Percentiles rank a stretch among this genome's conserved stretches.
Conservation (phyloP, 2,888 invertebrate genomes). For the Amaurobius ferox region DNA sequence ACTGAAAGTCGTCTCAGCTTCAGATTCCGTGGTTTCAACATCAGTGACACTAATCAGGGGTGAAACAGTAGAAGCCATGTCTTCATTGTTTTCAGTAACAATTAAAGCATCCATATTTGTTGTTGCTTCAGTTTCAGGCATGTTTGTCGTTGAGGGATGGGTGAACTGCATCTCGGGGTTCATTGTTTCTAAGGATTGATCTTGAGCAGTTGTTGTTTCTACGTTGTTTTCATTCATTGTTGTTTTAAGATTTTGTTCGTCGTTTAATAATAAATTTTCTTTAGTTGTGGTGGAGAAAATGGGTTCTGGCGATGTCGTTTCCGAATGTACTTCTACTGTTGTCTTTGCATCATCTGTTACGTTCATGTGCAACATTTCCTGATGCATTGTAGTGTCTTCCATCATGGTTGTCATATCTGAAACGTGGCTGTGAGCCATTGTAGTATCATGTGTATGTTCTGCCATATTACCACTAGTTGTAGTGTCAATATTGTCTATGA, state of each 20-base stretch:
- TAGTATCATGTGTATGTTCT: background rate
- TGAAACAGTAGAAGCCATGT: background rate
- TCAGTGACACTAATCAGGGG: background rate
- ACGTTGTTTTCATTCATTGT: background rate
- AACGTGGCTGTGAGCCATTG: background rate
- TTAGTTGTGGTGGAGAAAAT: background rate
- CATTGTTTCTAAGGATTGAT: slow-evolving; percentile 8
- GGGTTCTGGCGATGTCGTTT: slow-evolving; percentile 1
- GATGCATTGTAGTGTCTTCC: background rate
- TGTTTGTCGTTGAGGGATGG: slow-evolving; percentile 14
- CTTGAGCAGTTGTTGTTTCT: slow-evolving; percentile 23
- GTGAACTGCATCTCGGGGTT: background rate
- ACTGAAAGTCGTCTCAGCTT: background rate
- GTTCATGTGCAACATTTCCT: background rate
- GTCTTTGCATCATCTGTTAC: background rate
- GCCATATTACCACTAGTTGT: background rate
- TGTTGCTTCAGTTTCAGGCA: background rate
- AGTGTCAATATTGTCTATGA: background rate
- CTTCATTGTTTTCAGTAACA: slow-evolving; percentile 12
- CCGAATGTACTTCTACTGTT: background rate
- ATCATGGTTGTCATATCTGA: background rate
- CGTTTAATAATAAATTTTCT: background rate
- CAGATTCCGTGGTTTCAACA: background rate
- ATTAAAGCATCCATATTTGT: slow-evolving; percentile 20
- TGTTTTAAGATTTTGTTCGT: background rate